These are phyloP conservation scores for Ylistrum balloti DNA, from an alignment of 1,140 invertebrate genomes.

Conservation along the genomic window DNA sequence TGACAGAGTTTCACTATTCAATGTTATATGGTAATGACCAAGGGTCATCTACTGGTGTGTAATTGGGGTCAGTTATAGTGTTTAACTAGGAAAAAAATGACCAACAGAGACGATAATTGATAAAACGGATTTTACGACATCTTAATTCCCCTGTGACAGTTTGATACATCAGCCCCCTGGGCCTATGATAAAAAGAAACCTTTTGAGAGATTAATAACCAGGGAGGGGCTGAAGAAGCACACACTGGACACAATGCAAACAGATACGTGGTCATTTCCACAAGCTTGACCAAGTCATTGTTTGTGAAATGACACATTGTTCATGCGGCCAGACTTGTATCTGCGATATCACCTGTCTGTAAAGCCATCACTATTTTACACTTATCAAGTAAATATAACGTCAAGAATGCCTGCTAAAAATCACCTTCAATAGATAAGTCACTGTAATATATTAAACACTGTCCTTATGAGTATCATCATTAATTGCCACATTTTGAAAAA, in stretches of 20 bases:
- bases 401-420: too few relatives aligned
- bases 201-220: not conserved
- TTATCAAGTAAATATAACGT: too few relatives aligned
- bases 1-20: not conserved
- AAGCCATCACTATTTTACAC: too few relatives aligned
- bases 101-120: not conserved
- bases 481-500: too few relatives aligned
- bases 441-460: too few relatives aligned
- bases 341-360: not conserved
- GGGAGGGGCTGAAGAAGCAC: not conserved
- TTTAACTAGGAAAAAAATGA: not conserved
- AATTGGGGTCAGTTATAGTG: constrained; percentile 17
- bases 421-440: too few relatives aligned
- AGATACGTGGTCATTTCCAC: not conserved
- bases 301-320: not conserved
- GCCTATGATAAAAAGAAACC: not conserved
- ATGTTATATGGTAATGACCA: constrained; percentile 14
- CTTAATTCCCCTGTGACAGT: not conserved
- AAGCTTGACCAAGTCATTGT: constrained; percentile 14
- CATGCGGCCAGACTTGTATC: not conserved
- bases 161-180: constrained; percentile 30
- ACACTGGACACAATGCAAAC: not conserved
- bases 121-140: constrained; percentile 33
- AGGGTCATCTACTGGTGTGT: not conserved
- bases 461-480: too few relatives aligned